A percentile compares a stretch with the other conserved stretches of the same genome.
Evolutionary conservation across 2,797 vertebrate species (phyloP).

Genomic region (Potorous gilbertii): DNA sequence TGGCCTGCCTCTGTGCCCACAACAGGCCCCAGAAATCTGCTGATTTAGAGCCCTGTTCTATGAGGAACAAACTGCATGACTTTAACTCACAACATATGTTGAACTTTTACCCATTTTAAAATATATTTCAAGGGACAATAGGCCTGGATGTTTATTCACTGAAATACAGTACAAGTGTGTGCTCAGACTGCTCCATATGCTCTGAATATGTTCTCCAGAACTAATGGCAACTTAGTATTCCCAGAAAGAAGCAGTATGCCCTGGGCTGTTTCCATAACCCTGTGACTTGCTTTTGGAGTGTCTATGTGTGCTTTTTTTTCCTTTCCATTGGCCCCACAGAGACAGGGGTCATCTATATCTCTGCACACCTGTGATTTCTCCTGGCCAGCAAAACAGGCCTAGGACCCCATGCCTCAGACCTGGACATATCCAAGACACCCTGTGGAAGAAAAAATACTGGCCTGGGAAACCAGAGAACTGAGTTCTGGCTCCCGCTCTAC

Average conservation of each 20-base stretch:
- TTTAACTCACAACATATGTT: conserved; percentile 69
- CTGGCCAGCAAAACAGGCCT: not conserved
- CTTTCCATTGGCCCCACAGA: not conserved
- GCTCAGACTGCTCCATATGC: conserved; percentile 51
- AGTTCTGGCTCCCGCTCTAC: not conserved
- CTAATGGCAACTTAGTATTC: conserved; percentile 1
- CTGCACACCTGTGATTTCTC: not conserved
- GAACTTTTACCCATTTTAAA: conserved; percentile 59
- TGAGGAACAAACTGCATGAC: conserved; percentile 18
- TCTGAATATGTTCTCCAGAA: conserved; percentile 54
- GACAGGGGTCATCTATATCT: not conserved
- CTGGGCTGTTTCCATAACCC: not conserved
- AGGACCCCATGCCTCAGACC: not conserved
- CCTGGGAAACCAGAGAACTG: not conserved
- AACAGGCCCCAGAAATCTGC: conserved; percentile 47
- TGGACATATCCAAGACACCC: not conserved
- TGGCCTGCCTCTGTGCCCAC: not conserved
- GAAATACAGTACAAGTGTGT: conserved; percentile 47
- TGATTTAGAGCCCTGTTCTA: conserved; percentile 55
- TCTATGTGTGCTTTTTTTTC: not conserved
- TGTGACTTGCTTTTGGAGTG: not conserved
- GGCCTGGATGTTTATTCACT: conserved; percentile 52
- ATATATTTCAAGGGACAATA: conserved; percentile 58
- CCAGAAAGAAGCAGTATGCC: not conserved
- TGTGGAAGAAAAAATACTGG: not conserved